These are phyloP conservation scores for Gryllus longicercus DNA, from an alignment of 2,888 invertebrate species.

Conservation along the genomic window DNA sequence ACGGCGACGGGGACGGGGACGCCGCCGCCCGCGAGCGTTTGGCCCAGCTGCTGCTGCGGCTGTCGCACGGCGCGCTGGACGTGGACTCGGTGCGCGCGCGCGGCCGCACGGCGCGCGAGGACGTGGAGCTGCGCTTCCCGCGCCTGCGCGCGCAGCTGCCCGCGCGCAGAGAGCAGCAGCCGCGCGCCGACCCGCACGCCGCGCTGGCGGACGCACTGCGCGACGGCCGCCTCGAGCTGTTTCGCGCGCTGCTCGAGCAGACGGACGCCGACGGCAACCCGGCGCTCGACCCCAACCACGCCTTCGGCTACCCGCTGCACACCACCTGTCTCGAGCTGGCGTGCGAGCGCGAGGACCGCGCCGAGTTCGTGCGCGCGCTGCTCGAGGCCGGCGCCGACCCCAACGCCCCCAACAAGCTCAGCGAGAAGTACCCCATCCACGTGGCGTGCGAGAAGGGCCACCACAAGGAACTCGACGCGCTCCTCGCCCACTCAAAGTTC, in stretches of 20 bases:
- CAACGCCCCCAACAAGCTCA: constrained; percentile 20
- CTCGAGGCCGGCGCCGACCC: constrained; percentile 28
- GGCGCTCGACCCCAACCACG: constrained; percentile 52
- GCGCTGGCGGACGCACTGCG: constrained; percentile 23
- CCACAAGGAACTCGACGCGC: not conserved
- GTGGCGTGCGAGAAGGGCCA: constrained; percentile 20
- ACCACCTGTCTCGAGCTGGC: constrained; percentile 62
- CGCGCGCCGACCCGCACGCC: not conserved
- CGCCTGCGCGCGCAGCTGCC: not conserved
- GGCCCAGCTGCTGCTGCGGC: not conserved
- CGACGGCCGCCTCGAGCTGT: constrained; percentile 20
- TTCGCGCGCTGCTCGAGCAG: constrained; percentile 22
- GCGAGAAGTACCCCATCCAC: constrained; percentile 20
- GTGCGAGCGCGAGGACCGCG: constrained; percentile 50
- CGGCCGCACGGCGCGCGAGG: not conserved
- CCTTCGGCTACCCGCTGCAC: constrained; percentile 56
- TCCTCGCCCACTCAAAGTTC: not conserved
- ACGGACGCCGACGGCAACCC: constrained; percentile 24
- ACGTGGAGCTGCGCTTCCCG: not conserved
- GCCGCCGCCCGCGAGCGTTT: not conserved
- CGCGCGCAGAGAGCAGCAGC: not conserved
- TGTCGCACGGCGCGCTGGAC: not conserved
- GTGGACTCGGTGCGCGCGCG: not conserved
- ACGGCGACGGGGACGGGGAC: not conserved
- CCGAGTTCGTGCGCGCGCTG: constrained; percentile 50